These are phyloP conservation scores for Characodon lateralis DNA, from an alignment of 2,797 vertebrate genomes.

Conservation along the genomic window DNA sequence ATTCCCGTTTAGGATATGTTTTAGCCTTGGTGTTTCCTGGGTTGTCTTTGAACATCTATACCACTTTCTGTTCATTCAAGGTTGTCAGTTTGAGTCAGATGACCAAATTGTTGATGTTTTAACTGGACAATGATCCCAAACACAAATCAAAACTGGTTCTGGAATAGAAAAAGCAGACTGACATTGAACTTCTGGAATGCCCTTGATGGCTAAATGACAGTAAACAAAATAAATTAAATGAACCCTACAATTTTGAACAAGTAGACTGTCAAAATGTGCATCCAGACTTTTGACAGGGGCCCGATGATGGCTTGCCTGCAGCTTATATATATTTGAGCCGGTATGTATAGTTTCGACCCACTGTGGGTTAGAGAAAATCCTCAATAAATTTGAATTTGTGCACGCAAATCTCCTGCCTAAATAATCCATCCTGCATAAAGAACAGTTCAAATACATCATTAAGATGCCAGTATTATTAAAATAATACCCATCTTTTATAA, in stretches of 20 bases:
- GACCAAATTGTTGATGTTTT: background rate
- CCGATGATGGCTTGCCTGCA: background rate
- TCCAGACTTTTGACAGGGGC: background rate
- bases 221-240: too few species aligned
- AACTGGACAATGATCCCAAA: too few species aligned
- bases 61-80: background rate
- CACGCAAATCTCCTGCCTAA: background rate
- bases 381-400: background rate
- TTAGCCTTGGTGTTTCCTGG: background rate
- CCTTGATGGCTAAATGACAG: too few species aligned
- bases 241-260: background rate
- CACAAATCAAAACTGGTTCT: background rate
- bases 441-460: background rate
- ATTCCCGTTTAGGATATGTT: background rate
- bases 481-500: background rate
- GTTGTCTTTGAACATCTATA: background rate
- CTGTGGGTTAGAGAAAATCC: background rate
- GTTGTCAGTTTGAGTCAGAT: background rate
- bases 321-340: background rate
- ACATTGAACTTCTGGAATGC: background rate
- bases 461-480: background rate
- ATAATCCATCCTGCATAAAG: background rate
- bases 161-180: background rate
- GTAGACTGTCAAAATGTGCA: background rate
- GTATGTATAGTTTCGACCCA: background rate